A percentile compares a stretch with the other conserved stretches of the same genome.
phyloP scores from a whole-genome alignment of 2,113 vertebrate genomes.

The Callipepla squamata region DNA sequence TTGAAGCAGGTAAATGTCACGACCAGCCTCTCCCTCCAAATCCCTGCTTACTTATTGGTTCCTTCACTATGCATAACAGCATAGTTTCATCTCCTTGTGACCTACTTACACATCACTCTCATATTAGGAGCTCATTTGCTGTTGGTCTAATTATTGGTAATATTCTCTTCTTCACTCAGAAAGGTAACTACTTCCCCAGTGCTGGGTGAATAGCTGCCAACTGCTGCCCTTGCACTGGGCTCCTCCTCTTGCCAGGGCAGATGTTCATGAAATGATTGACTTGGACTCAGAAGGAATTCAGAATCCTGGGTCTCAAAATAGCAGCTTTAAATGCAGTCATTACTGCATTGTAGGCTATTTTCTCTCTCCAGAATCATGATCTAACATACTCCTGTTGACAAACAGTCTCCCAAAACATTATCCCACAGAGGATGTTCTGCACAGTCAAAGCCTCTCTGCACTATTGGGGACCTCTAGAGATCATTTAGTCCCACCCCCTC shows the following conservation, averaged over 20 bases:
- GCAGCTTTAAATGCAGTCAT: neutral
- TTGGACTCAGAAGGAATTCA: neutral
- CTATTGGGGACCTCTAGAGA: too few relatives aligned
- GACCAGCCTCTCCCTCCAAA: neutral
- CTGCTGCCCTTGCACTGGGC: neutral
- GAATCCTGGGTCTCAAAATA: neutral
- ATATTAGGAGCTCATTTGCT: neutral
- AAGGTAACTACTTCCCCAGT: neutral
- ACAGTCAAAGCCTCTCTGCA: too few relatives aligned
- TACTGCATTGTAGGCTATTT: neutral
- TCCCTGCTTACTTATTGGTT: neutral
- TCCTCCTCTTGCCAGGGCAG: neutral
- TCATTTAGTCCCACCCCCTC: too few relatives aligned
- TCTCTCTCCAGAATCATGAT: neutral
- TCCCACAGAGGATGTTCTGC: neutral
- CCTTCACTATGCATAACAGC: neutral
- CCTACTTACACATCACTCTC: neutral
- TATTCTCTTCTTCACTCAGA: neutral
- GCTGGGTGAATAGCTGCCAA: neutral
- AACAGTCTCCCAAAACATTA: rapidly evolving
- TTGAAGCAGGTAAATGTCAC: neutral
- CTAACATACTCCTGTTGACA: rapidly evolving
- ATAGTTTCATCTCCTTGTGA: neutral
- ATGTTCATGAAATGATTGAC: neutral
- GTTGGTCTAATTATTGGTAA: neutral